Percentiles rank a stretch among this genome's conserved stretches.
phyloP scores from a whole-genome alignment of 2,797 vertebrate genomes.

The Trachops cirrhosus region DNA sequence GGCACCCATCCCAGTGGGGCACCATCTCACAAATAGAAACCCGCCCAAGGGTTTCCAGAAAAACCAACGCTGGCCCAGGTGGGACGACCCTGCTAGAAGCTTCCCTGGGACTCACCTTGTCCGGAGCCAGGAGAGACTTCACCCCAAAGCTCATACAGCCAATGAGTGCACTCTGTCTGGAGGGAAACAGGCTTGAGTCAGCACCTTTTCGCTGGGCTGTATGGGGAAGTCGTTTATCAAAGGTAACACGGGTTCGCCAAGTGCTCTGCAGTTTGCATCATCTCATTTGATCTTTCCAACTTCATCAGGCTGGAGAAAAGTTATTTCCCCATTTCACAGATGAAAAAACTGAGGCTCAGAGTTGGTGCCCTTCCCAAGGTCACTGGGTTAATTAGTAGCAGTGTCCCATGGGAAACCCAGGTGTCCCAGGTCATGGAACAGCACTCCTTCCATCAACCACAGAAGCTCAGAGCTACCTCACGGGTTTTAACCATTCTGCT shows the following conservation, averaged over 20 bases:
- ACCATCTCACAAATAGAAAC: not conserved
- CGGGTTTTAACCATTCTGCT: not conserved
- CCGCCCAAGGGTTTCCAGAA: constrained; percentile 19
- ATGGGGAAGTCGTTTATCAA: not conserved
- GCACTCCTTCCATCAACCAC: not conserved
- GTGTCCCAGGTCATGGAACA: no score
- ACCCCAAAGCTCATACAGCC: constrained; percentile 95
- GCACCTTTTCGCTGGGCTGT: fast-evolving
- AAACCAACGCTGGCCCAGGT: not conserved
- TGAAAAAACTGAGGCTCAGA: not conserved
- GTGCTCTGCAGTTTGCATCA: fast-evolving
- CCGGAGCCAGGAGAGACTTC: constrained; percentile 86
- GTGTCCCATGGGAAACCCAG: not conserved
- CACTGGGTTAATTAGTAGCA: not conserved
- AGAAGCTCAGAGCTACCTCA: not conserved
- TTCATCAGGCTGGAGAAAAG: not conserved
- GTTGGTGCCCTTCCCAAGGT: not conserved
- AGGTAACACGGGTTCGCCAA: not conserved
- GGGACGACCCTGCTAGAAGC: fast-evolving
- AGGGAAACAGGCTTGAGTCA: constrained; percentile 29
- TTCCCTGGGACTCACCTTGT: constrained; percentile 82
- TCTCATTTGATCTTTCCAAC: not conserved
- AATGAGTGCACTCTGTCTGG: constrained; percentile 80
- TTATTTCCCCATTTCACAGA: not conserved
- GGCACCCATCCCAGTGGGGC: constrained; percentile 35